phyloP scores from a whole-genome alignment of 2,113 vertebrate species.

The Danio rerio region DNA sequence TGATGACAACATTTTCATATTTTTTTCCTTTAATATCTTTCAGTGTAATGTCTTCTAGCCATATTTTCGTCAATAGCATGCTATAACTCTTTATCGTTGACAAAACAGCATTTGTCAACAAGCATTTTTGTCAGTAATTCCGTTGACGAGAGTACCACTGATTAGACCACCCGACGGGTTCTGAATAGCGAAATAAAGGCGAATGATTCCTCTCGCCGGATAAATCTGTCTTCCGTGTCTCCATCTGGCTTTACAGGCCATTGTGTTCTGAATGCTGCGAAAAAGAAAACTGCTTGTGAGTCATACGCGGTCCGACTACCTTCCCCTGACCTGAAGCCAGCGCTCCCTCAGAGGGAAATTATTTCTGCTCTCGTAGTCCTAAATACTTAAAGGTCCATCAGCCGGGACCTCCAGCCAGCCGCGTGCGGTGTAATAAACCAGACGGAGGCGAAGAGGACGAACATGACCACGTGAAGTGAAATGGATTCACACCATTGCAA shows the following conservation, averaged over 20 bases:
- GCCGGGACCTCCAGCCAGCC: constrained; percentile 20
- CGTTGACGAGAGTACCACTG: neutral
- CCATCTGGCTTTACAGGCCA: constrained; percentile 5
- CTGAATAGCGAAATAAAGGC: neutral
- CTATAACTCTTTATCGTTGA: neutral
- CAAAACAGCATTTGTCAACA: neutral
- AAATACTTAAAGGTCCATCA: constrained; percentile 45
- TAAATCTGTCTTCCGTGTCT: neutral
- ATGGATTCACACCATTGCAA: constrained; percentile 42
- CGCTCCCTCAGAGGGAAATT: neutral
- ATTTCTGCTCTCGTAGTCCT: constrained; percentile 29
- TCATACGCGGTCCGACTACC: neutral
- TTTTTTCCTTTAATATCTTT: constrained; percentile 1
- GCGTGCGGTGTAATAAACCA: constrained; percentile 12
- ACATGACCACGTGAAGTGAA: constrained; percentile 16
- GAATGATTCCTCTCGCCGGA: neutral
- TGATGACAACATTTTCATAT: neutral
- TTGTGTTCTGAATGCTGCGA: neutral
- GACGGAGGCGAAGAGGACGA: constrained; percentile 18
- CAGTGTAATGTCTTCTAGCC: neutral
- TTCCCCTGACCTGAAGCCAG: constrained; percentile 20
- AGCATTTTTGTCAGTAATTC: neutral
- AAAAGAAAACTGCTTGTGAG: constrained; percentile 26
- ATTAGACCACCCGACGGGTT: constrained; percentile 1
- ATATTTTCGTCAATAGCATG: neutral